Evolutionary conservation across 2,113 vertebrate species (phyloP), one percentile per base, ranked within the genome.

Genomic region (Boleophthalmus pectinirostris): DNA sequence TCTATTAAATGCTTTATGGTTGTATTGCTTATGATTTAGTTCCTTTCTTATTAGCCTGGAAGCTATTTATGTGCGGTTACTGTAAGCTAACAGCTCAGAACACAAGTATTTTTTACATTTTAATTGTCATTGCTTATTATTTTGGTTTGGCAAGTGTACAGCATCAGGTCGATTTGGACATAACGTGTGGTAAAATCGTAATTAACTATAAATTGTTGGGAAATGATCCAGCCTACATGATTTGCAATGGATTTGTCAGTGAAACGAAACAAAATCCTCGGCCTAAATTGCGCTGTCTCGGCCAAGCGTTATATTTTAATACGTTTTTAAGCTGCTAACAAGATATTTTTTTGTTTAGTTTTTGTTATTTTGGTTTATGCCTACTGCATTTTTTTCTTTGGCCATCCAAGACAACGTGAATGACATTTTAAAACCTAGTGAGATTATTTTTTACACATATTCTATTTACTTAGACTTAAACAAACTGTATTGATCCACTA

Each of bases 31-130:
- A 43, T 5, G 12, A 10, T 21, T 33, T 16, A 13, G 18, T 65
- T 15, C 5, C 12, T 51, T 53, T 47, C 12, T 29, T 3, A 10
- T 21, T 21, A 76, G 56, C 53, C n/a, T 60, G 47, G 69, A 68
- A 58, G 81, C 74, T 74, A 68, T 65, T 54, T 75, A 61, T 25
- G 5, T 70, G 24, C 43, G 53, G 74, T 71, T 81, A 82, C 73
- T 15, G 38, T 67, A 78, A 82, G 80, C 66, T 65, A 77, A 56
- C 16, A 66, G 61, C 20, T 46, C 33, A 23, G 21, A 23, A 61
- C 69, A 82, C 16, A 23, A 65, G 8, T 78, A 3, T 25, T 77
- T 3, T 9, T 2, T 29, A 38, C 16, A 43, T 49, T 49, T 33
- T 14, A 35, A 20, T 12, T 38, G 64, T 61, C 3, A 15, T 23